These are phyloP conservation scores for Yponomeuta sedellus DNA, from an alignment of 2,888 invertebrate species.

Conservation along the genomic window DNA sequence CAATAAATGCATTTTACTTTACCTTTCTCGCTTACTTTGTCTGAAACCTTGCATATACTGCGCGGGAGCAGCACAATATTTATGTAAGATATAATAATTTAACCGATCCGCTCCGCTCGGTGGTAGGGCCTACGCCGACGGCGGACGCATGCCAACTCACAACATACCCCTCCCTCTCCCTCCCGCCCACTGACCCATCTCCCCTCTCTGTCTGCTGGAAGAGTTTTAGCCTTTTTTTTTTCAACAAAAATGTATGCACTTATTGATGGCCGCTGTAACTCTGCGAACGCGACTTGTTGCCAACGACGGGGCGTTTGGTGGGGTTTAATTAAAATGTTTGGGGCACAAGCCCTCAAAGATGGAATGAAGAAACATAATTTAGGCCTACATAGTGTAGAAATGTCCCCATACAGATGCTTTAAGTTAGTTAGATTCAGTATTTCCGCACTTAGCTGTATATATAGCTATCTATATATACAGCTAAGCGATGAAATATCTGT, in stretches of 20 bases:
- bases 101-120: constrained; percentile 28
- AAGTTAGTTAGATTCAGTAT: no score
- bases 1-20: no score
- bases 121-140: neutral
- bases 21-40: neutral
- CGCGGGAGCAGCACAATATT: constrained; percentile 45
- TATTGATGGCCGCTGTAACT: neutral
- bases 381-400: no score
- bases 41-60: constrained; percentile 31
- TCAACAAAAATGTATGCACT: neutral
- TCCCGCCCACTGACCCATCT: neutral
- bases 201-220: neutral
- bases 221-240: constrained; percentile 2
- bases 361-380: no score
- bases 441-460: no score
- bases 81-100: constrained; percentile 67
- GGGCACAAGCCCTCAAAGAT: neutral
- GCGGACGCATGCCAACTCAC: neutral
- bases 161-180: neutral
- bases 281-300: neutral
- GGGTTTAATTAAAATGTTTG: neutral
- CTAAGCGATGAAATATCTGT: no score
- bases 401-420: no score
- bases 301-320: neutral
- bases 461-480: no score